These are phyloP conservation scores for Hypotaenidia okinawae DNA, from an alignment of 2,797 vertebrate genomes.

Conservation along the genomic window DNA sequence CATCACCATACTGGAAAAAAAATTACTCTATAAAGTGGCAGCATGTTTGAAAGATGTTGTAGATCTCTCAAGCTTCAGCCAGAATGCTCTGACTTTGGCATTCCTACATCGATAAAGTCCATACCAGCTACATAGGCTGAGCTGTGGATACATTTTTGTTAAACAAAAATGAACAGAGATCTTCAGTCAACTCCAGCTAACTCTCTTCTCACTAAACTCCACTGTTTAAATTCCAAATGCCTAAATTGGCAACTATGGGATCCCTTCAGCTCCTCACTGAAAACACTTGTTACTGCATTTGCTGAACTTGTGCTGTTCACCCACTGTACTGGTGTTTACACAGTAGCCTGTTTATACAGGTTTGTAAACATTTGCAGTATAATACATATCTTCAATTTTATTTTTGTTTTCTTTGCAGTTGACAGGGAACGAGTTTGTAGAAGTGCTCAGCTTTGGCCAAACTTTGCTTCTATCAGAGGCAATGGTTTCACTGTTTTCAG, in stretches of 20 bases:
- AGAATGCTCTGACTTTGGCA: neutral
- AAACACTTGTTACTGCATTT: neutral
- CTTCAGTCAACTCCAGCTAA: neutral
- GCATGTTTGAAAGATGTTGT: neutral
- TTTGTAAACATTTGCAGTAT: neutral
- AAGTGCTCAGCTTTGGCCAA: neutral
- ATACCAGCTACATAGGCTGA: neutral
- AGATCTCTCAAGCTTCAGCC: neutral
- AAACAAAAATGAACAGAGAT: neutral
- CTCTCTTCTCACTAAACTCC: neutral
- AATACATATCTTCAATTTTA: neutral
- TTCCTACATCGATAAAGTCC: neutral
- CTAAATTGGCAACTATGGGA: neutral
- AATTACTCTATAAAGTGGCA: neutral
- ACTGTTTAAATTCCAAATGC: neutral
- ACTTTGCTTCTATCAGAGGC: neutral
- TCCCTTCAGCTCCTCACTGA: neutral
- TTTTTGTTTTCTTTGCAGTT: neutral
- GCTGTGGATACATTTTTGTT: neutral
- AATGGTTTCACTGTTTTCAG: neutral
- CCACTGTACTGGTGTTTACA: neutral
- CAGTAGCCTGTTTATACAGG: neutral
- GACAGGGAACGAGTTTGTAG: neutral
- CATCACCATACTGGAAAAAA: neutral
- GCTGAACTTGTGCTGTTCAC: neutral